These are phyloP conservation scores for Mola mola DNA, from an alignment of 2,113 vertebrate species.

Conservation along the genomic window DNA sequence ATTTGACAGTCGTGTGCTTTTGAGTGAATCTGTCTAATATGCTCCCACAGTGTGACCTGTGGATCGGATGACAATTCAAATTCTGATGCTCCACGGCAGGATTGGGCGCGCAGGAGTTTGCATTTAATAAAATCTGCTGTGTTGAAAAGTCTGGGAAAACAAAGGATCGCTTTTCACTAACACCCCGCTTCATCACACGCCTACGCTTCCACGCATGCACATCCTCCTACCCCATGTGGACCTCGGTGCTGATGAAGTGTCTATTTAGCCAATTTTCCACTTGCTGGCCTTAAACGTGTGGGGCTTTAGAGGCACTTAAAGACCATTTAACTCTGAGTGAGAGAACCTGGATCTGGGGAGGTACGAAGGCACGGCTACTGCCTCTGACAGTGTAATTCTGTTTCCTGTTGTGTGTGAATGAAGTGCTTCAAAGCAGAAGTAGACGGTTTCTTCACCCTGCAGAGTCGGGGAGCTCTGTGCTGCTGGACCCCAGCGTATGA, in stretches of 20 bases:
- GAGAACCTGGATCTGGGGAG: constrained; percentile 43
- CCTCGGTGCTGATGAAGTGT: constrained; percentile 73
- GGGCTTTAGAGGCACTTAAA: constrained; percentile 75
- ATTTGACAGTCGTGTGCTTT: constrained; percentile 37
- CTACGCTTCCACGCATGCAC: constrained; percentile 19
- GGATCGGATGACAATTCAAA: constrained; percentile 9
- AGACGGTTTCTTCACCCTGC: constrained; percentile 64
- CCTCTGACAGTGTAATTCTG: no score
- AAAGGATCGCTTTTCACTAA: not conserved
- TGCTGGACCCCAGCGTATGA: constrained; percentile 37
- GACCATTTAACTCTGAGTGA: constrained; percentile 61
- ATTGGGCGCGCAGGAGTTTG: constrained; percentile 1
- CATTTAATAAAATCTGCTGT: not conserved
- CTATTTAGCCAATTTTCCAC: constrained; percentile 82
- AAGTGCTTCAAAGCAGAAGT: constrained; percentile 52
- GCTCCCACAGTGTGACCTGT: constrained; percentile 25
- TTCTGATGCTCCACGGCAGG: constrained; percentile 16
- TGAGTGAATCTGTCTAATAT: constrained; percentile 32
- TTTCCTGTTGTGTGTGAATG: constrained; percentile 45
- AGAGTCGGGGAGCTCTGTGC: constrained; percentile 52
- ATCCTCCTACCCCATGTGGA: constrained; percentile 38
- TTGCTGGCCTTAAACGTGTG: constrained; percentile 70
- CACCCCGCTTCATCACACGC: constrained; percentile 33
- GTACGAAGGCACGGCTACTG: no score
- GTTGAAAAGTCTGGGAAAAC: constrained; percentile 20